Conservation (phyloP, 2,888 invertebrate genomes). For the Limnephilus rhombicus region DNA sequence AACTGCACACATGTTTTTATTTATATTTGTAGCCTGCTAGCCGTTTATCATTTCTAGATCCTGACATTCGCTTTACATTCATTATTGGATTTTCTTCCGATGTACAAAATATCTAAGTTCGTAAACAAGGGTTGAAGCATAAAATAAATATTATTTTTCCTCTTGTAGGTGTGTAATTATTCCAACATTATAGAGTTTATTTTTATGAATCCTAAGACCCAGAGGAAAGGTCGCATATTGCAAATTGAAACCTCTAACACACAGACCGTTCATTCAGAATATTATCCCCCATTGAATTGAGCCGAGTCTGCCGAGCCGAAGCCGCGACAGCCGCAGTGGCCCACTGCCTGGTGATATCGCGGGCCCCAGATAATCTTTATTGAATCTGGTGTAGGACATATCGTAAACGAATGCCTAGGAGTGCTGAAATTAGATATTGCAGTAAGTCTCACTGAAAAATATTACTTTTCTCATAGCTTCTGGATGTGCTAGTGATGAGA, state of each 20-base stretch:
- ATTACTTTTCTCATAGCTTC: background rate
- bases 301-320: background rate
- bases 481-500: background rate
- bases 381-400: background rate
- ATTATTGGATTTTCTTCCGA: no score
- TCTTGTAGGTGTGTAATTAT: no score
- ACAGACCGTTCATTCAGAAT: background rate
- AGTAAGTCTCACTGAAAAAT: background rate
- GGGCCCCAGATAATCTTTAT: background rate
- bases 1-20: no score
- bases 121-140: no score
- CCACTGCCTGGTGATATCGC: background rate
- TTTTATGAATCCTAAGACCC: background rate
- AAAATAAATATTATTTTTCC: no score
- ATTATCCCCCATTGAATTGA: background rate
- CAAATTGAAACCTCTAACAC: background rate
- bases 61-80: no score
- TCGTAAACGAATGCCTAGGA: background rate
- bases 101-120: no score
- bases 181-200: no score
- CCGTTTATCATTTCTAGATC: no score
- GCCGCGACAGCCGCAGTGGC: background rate
- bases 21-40: no score
- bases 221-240: background rate
- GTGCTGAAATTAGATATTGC: slow-evolving; percentile 1